phyloP scores from a whole-genome alignment of 2,888 invertebrate species.

The Platycheirus rosarum region DNA sequence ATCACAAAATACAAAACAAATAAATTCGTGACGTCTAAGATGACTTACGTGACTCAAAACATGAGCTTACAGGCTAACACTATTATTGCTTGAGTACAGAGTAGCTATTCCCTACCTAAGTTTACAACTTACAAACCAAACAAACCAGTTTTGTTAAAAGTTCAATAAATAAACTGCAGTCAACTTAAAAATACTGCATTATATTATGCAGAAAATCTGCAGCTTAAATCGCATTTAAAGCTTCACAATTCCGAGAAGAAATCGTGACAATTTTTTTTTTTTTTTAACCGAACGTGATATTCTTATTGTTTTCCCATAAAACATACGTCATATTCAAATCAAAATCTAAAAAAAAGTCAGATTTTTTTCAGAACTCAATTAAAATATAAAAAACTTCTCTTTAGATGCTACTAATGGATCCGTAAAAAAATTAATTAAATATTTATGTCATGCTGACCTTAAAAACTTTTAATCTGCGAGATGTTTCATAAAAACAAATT shows the following conservation, averaged over 20 bases:
- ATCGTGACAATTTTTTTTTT: not conserved
- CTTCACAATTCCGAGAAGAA: not conserved
- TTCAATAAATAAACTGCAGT: not conserved
- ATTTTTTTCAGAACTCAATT: too few relatives aligned
- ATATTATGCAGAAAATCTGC: not conserved
- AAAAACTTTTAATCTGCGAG: slow-evolving; percentile 16
- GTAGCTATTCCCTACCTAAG: too few relatives aligned
- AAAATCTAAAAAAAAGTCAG: not conserved
- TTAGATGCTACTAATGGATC: not conserved
- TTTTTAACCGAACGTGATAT: not conserved
- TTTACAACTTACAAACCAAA: not conserved
- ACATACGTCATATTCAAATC: not conserved
- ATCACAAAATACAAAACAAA: not conserved
- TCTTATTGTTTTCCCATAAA: too few relatives aligned
- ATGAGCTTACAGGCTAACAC: not conserved
- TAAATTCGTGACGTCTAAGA: not conserved
- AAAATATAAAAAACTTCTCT: too few relatives aligned
- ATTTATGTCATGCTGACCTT: slow-evolving; percentile 9
- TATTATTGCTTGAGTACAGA: not conserved
- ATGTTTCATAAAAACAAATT: slow-evolving; percentile 31
- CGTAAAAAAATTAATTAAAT: slow-evolving; percentile 10
- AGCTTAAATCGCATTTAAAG: not conserved
- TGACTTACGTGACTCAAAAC: not conserved
- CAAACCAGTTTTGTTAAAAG: slow-evolving; percentile 11
- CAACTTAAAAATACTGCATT: not conserved